These are phyloP conservation scores for Coleophora flavipennella DNA, from an alignment of 2,888 invertebrate genomes.

Conservation along the genomic window DNA sequence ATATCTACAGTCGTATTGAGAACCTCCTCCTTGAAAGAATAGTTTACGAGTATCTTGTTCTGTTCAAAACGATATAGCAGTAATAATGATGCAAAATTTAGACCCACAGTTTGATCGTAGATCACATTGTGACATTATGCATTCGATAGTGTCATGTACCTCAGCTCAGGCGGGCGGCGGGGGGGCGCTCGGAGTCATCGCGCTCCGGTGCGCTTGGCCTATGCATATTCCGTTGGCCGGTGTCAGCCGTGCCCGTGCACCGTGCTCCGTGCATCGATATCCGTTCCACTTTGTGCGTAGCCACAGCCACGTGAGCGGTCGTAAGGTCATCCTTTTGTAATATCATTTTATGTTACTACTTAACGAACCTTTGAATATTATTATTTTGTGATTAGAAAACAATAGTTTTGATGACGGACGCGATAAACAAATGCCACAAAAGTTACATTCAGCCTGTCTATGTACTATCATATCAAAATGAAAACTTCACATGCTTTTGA, in stretches of 20 bases:
- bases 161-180: too few species aligned
- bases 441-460: background rate
- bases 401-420: background rate
- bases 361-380: slow-evolving; percentile 3
- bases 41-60: too few species aligned
- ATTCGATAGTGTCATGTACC: too few species aligned
- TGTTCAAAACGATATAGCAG: too few species aligned
- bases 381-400: background rate
- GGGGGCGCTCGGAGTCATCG: slow-evolving; percentile 13
- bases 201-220: slow-evolving; percentile 36
- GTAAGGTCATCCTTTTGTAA: slow-evolving; percentile 21
- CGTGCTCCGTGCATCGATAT: slow-evolving; percentile 38
- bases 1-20: too few species aligned
- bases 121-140: too few species aligned
- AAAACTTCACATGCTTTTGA: background rate
- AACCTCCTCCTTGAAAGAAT: too few species aligned
- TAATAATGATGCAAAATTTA: too few species aligned
- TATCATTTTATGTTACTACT: slow-evolving; percentile 14
- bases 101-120: too few species aligned
- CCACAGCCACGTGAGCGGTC: slow-evolving; percentile 17
- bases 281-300: slow-evolving; percentile 57
- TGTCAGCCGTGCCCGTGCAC: too few species aligned
- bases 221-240: slow-evolving; percentile 32
- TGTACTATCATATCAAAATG: background rate
- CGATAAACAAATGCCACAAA: background rate